These are phyloP conservation scores for Drosophila sulfurigaster DNA, from an alignment of 1,140 invertebrate species.

Conservation along the genomic window DNA sequence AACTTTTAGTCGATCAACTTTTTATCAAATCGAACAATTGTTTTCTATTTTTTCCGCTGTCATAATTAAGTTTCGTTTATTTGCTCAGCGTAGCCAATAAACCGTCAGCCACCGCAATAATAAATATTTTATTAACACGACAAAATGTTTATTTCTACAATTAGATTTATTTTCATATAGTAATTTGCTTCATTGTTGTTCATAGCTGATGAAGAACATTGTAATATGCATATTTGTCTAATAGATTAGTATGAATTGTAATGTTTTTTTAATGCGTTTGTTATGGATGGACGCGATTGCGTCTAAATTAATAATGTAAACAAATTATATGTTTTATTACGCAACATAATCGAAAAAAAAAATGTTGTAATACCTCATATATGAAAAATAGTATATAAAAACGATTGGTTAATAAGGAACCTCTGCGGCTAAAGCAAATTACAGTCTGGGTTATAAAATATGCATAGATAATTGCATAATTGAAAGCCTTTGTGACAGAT, in stretches of 20 bases:
- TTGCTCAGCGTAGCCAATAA: slow-evolving; percentile 64
- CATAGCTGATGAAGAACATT: slow-evolving; percentile 14
- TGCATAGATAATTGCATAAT: slow-evolving; percentile 39
- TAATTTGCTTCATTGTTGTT: slow-evolving; percentile 12
- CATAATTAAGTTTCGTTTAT: slow-evolving; percentile 78
- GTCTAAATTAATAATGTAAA: slow-evolving; percentile 77
- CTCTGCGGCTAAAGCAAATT: slow-evolving; percentile 9
- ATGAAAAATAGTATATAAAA: slow-evolving; percentile 29
- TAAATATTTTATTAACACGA: slow-evolving; percentile 82
- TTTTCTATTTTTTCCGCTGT: slow-evolving; percentile 23
- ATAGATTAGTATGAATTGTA: slow-evolving; percentile 50
- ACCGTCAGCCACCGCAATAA: slow-evolving; percentile 60
- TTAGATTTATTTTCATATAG: slow-evolving; percentile 53
- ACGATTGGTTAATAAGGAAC: slow-evolving; percentile 7
- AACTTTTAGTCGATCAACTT: not conserved
- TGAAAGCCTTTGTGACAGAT: slow-evolving; percentile 14
- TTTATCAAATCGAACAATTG: slow-evolving; percentile 37
- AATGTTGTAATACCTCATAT: slow-evolving; percentile 39
- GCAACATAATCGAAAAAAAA: slow-evolving; percentile 19
- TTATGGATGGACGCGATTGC: slow-evolving; percentile 47
- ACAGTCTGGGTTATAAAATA: slow-evolving; percentile 21
- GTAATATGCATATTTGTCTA: slow-evolving; percentile 57
- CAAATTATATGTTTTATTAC: slow-evolving; percentile 65
- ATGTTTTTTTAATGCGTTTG: slow-evolving; percentile 31
- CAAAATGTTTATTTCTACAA: slow-evolving; percentile 75